Percentiles rank a stretch among this genome's conserved stretches.
phyloP scores from a whole-genome alignment of 2,888 invertebrate genomes.

The Euproctis similis region DNA sequence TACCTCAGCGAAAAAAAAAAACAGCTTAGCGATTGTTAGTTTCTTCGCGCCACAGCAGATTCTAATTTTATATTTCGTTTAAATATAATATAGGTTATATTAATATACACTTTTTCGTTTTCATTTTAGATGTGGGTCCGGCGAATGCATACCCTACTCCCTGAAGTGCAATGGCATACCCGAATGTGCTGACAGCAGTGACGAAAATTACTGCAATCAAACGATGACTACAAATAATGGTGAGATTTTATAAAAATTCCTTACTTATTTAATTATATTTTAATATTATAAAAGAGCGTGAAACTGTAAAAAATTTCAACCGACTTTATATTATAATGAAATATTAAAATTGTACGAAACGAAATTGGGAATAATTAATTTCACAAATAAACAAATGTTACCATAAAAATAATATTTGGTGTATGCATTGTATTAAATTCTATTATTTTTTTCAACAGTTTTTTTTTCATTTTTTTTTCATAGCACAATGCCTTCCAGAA shows the following conservation, averaged over 20 bases:
- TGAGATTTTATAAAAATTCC: conserved; percentile 26
- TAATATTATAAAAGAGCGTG: too few species aligned
- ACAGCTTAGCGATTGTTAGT: conserved; percentile 7
- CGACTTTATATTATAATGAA: too few species aligned
- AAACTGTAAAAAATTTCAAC: too few species aligned
- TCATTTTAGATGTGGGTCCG: conserved; percentile 58
- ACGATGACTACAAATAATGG: conserved; percentile 34
- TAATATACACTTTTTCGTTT: conserved; percentile 14
- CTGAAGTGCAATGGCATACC: conserved; percentile 73
- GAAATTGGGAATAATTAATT: too few species aligned
- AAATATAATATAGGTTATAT: too few species aligned
- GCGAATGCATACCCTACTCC: conserved; percentile 59
- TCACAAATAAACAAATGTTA: too few species aligned
- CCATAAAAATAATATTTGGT: too few species aligned
- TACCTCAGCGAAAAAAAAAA: conserved; percentile 11
- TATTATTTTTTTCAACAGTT: not conserved
- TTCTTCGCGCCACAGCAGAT: not conserved
- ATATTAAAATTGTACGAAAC: too few species aligned
- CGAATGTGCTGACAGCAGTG: conserved; percentile 77
- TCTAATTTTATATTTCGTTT: conserved; percentile 7
- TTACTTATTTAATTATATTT: too few species aligned
- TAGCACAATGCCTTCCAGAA: conserved; percentile 31
- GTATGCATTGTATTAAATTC: too few species aligned
- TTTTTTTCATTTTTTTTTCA: too few species aligned
- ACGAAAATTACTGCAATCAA: conserved; percentile 71